Evolutionary conservation across 2,113 vertebrate species (phyloP), one percentile per base, ranked within the genome.

Genomic region (Notiomystis cincta): DNA sequence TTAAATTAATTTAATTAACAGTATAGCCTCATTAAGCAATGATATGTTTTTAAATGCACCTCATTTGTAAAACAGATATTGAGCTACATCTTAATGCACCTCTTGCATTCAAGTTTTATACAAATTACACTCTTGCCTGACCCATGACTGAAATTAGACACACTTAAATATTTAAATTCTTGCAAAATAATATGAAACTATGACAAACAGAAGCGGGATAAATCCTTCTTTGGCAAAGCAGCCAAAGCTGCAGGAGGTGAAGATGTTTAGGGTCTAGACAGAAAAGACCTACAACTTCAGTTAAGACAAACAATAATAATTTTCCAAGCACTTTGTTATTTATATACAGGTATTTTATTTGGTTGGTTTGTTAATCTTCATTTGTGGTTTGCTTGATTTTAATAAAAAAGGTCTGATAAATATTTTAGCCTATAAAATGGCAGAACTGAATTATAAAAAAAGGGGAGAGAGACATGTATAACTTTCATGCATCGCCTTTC

Each of bases 1-100:
- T 93, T 85, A 15, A 96, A 94, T 91, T 88, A 6, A 92, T 66
- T 95, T 86, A 96, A 97, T 97, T 97, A 96, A 92, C 57, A 93
- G 88, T 83, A 82, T 72, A 84, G 69, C 90, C 53, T 95, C 89
- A 94, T 95, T 93, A 89, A 87, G 57, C 76, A 94, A 70, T 85
- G 18, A 47, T 90, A 67, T 77, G 33, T 87, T 94, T 95, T 97
- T 86, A 93, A 95, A 54, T 93, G 40, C 18, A 93, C 42, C n/a
- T 96, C 56, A 93, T 78, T 88, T 69, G 72, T 89, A 90, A 95
- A 96, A 79, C 83, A 92, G 67, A 89, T 89, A 75, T 35, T 89
- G 66, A 83, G 53, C 78, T 93, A 72, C 57, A 80, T 83, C 44
- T 16, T 83, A 90, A 75, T 51, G 47, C 76, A 87, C 23, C 57